A percentile compares a stretch with the other conserved stretches of the same genome.
These are phyloP conservation scores for Aphyosemion australe DNA, from an alignment of 2,113 vertebrate genomes.

Conservation along the genomic window DNA sequence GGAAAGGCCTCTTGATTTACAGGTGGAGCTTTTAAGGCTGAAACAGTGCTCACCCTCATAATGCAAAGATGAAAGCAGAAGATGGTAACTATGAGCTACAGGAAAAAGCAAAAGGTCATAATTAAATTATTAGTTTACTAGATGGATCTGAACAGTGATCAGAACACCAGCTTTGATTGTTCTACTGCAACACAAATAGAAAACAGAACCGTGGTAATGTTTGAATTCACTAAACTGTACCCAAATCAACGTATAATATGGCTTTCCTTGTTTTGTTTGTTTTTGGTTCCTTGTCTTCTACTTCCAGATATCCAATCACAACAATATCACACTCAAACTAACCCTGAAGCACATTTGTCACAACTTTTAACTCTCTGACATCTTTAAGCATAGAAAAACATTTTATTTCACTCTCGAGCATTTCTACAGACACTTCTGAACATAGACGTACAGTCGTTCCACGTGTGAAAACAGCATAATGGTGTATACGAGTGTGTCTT, in stretches of 20 bases:
- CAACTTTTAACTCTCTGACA: conserved; percentile 23
- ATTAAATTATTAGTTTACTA: no score
- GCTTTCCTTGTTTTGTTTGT: conserved; percentile 74
- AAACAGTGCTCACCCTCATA: conserved; percentile 57
- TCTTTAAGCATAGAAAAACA: conserved; percentile 22
- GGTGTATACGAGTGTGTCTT: conserved; percentile 59
- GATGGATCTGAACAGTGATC: not conserved
- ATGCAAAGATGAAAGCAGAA: conserved; percentile 15
- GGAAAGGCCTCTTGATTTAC: conserved; percentile 68
- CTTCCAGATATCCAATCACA: conserved; percentile 29
- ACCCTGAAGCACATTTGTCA: conserved; percentile 8
- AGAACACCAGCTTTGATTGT: not conserved
- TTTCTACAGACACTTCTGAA: conserved; percentile 7
- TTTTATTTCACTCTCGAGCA: conserved; percentile 14
- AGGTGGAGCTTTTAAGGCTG: conserved; percentile 72
- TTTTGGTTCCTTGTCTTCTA: conserved; percentile 69
- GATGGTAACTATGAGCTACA: not conserved
- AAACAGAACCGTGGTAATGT: no score
- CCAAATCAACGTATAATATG: conserved; percentile 50
- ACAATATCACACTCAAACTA: not conserved
- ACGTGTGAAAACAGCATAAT: conserved; percentile 18
- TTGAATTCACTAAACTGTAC: not conserved
- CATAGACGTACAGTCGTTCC: conserved; percentile 61
- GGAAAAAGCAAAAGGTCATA: no score
- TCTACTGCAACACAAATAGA: not conserved